A percentile compares a stretch with the other conserved stretches of the same genome.
These are phyloP conservation scores for Alligator mississippiensis DNA, from an alignment of 2,113 vertebrate genomes.

Conservation along the genomic window DNA sequence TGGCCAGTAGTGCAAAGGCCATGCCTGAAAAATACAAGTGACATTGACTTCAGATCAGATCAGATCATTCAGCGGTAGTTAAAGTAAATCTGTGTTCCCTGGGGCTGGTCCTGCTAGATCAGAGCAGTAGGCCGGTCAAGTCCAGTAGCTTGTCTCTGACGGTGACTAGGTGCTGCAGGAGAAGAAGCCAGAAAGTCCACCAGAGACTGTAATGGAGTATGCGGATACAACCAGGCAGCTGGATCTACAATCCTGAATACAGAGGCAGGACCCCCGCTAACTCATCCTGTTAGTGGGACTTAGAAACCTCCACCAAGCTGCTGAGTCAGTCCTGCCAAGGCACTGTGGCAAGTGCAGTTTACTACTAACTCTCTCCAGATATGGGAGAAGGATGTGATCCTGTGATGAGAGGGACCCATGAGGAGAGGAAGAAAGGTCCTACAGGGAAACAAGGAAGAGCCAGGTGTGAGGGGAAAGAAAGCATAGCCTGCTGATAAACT, in stretches of 20 bases:
- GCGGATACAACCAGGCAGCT: background rate
- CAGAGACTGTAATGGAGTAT: background rate
- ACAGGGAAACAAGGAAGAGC: background rate
- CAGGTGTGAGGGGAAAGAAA: background rate
- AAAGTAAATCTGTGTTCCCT: background rate
- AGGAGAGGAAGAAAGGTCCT: background rate
- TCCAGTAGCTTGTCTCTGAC: background rate
- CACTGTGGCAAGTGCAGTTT: background rate
- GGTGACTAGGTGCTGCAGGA: background rate
- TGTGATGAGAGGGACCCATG: background rate
- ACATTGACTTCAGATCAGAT: background rate
- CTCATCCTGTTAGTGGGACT: background rate
- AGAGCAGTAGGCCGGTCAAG: background rate
- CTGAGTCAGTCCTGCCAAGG: background rate
- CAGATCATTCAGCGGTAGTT: background rate
- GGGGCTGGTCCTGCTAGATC: background rate
- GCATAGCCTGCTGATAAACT: background rate
- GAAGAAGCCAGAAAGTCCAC: too few relatives aligned
- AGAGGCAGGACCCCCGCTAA: background rate
- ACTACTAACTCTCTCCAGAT: background rate
- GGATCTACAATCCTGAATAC: background rate
- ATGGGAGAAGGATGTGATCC: background rate
- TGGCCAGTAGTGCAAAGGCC: constrained; percentile 93
- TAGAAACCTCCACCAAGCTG: background rate
- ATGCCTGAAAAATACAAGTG: constrained; percentile 80